A percentile compares a stretch with the other conserved stretches of the same genome.
phyloP scores from a whole-genome alignment of 2,888 invertebrate species.

The Sarcophaga rosellei region DNA sequence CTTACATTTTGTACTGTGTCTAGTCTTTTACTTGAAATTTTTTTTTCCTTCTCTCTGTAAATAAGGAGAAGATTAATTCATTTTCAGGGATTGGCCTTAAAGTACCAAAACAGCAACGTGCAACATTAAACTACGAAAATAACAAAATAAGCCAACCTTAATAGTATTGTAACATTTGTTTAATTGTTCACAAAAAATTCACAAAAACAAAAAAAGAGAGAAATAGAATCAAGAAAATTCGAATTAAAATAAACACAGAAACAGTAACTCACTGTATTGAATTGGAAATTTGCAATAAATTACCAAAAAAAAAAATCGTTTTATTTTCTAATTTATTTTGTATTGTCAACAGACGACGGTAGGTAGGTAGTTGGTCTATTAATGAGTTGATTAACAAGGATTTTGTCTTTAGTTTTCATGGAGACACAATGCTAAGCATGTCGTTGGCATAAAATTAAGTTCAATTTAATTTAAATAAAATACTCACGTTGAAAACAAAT shows the following conservation, averaged over 20 bases:
- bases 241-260: constrained; percentile 47
- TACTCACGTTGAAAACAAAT: constrained; percentile 47
- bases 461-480: constrained; percentile 38
- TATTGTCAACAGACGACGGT: not conserved
- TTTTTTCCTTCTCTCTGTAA: constrained; percentile 11
- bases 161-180: constrained; percentile 68
- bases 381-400: constrained; percentile 60
- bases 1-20: not conserved
- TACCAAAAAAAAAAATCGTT: constrained; percentile 36
- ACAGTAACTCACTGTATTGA: constrained; percentile 20
- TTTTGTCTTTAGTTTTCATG: constrained; percentile 1
- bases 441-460: constrained; percentile 11
- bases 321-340: not conserved
- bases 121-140: constrained; percentile 18
- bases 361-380: constrained; percentile 10
- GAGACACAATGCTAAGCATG: not conserved
- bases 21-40: constrained; percentile 50
- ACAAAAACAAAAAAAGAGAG: not conserved
- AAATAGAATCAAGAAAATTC: not conserved
- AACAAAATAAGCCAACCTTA: constrained; percentile 29
- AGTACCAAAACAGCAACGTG: constrained; percentile 49
- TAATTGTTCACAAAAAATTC: constrained; percentile 56
- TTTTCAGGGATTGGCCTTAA: constrained; percentile 65
- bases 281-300: constrained; percentile 44
- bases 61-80: constrained; percentile 66